These are phyloP conservation scores for Carcharodon carcharias DNA, from an alignment of 2,797 vertebrate genomes.

Conservation along the genomic window DNA sequence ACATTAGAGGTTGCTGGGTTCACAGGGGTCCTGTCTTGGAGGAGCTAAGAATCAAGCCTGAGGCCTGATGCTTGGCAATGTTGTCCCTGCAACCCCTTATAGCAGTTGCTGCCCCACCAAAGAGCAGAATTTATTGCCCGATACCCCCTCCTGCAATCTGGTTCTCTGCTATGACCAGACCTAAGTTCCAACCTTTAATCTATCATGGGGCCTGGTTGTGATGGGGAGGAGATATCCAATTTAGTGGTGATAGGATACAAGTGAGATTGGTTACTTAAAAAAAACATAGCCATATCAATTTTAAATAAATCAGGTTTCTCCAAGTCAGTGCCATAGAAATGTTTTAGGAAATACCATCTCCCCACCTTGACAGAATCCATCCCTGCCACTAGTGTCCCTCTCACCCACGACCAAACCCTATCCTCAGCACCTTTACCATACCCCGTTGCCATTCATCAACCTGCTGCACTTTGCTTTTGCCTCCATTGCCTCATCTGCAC, in stretches of 20 bases:
- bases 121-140: neutral
- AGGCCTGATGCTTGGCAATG: neutral
- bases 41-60: neutral
- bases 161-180: neutral
- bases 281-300: neutral
- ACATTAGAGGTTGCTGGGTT: neutral
- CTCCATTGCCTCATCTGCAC: neutral
- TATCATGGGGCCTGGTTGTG: neutral
- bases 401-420: neutral
- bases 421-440: neutral
- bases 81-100: no score
- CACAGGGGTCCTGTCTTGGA: neutral
- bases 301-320: neutral
- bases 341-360: neutral
- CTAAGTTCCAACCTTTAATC: neutral
- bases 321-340: neutral
- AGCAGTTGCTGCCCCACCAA: neutral
- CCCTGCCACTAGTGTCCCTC: neutral
- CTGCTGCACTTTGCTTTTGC: neutral
- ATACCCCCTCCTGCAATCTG: neutral
- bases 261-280: neutral
- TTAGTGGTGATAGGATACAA: neutral
- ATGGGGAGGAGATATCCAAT: neutral
- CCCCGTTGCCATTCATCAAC: neutral
- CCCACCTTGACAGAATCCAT: neutral